phyloP scores from a whole-genome alignment of 2,888 invertebrate species.

The Hydroisotoma schaefferi region DNA sequence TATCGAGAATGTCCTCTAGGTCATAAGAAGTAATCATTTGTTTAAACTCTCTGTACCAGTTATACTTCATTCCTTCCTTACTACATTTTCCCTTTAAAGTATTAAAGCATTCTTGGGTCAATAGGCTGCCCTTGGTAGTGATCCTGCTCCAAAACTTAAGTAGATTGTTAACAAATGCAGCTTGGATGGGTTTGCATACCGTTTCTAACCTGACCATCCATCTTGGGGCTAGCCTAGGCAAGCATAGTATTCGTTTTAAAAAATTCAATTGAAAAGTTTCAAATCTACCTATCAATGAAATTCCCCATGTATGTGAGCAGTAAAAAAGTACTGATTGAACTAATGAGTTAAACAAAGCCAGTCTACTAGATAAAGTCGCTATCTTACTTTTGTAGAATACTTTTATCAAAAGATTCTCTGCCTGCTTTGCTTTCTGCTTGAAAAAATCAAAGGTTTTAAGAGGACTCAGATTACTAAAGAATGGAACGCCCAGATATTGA shows the following conservation, averaged over 20 bases:
- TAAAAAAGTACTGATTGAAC: conserved; percentile 6
- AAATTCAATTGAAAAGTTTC: conserved; percentile 3
- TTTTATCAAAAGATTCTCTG: neutral
- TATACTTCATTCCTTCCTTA: neutral
- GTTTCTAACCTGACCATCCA: conserved; percentile 12
- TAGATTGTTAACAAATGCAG: neutral
- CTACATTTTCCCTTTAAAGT: neutral
- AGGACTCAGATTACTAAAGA: neutral
- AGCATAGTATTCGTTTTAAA: neutral
- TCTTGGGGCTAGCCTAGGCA: neutral
- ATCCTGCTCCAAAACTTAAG: neutral
- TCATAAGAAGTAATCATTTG: too few relatives aligned
- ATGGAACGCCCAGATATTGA: conserved; percentile 11
- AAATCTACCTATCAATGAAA: neutral
- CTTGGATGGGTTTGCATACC: neutral
- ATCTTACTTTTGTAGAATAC: neutral
- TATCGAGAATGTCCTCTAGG: too few relatives aligned
- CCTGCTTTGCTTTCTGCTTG: conserved; percentile 5
- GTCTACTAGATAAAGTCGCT: neutral
- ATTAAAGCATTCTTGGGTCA: neutral
- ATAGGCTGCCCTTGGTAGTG: neutral
- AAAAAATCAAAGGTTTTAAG: neutral
- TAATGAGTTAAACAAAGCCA: neutral
- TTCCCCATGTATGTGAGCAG: conserved; percentile 1
- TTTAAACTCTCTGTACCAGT: neutral